These are phyloP conservation scores for Diaprepes abbreviatus DNA, from an alignment of 2,888 invertebrate species.

Conservation along the genomic window DNA sequence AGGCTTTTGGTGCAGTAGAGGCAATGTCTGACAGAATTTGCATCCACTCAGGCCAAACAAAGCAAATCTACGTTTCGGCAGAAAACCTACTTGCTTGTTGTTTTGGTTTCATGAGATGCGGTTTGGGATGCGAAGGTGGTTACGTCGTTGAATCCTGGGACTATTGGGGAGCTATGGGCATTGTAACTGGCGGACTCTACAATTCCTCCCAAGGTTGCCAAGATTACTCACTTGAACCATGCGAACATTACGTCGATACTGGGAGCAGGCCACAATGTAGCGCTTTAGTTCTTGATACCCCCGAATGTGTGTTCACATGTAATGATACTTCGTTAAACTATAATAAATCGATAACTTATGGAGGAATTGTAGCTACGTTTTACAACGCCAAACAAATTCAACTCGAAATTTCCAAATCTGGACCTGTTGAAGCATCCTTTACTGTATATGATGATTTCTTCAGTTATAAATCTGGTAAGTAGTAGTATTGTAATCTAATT, in stretches of 20 bases:
- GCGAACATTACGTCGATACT: too few species aligned
- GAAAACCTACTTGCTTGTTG: slow-evolving; percentile 88
- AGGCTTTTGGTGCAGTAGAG: too few species aligned
- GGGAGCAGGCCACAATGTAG: slow-evolving; percentile 77
- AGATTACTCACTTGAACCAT: too few species aligned
- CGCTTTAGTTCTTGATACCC: slow-evolving; percentile 69
- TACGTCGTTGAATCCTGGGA: slow-evolving; percentile 84
- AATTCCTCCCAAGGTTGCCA: slow-evolving; percentile 59
- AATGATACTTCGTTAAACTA: slow-evolving; percentile 68
- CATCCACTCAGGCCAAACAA: slow-evolving; percentile 79
- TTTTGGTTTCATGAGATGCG: slow-evolving; percentile 69
- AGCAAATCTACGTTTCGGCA: slow-evolving; percentile 81
- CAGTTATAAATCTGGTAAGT: slow-evolving; percentile 84
- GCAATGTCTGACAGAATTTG: too few species aligned
- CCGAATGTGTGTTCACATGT: slow-evolving; percentile 41
- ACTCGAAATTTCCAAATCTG: slow-evolving; percentile 83
- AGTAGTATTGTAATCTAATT: too few species aligned
- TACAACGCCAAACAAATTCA: slow-evolving; percentile 77
- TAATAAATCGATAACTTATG: slow-evolving; percentile 79
- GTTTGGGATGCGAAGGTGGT: slow-evolving; percentile 80
- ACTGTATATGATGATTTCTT: slow-evolving; percentile 86
- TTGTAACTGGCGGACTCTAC: slow-evolving; percentile 88
- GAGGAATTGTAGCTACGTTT: slow-evolving; percentile 72
- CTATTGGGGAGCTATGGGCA: slow-evolving; percentile 82
- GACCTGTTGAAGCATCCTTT: slow-evolving; percentile 88